phyloP scores from a whole-genome alignment of 2,113 vertebrate species.

The Melozone crissalis region DNA sequence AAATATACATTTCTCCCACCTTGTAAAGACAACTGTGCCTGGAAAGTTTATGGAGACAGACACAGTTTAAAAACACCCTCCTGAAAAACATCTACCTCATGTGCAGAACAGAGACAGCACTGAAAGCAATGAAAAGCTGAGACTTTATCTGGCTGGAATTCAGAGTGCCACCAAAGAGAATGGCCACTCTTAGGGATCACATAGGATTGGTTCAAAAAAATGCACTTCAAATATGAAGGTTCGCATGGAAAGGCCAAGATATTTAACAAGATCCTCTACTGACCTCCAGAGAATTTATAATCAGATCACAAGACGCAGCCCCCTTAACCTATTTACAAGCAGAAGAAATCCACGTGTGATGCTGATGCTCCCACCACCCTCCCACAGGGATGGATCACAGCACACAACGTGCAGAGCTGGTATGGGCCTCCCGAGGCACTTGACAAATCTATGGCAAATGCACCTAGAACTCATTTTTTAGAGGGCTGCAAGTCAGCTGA shows the following conservation, averaged over 20 bases:
- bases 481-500: not conserved
- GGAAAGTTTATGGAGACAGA: not conserved
- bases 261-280: not conserved
- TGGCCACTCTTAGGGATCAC: not conserved
- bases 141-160: not conserved
- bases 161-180: not conserved
- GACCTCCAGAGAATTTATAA: not conserved
- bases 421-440: accelerated
- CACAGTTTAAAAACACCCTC: not conserved
- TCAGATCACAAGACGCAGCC: not conserved
- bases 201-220: not conserved
- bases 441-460: not conserved
- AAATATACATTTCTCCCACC: not conserved
- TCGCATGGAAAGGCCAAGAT: not conserved
- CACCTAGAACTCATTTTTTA: not conserved
- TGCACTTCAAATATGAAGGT: not conserved
- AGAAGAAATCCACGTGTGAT: not conserved
- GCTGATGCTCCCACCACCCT: not conserved
- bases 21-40: not conserved
- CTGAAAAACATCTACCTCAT: not conserved
- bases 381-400: not conserved
- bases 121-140: not conserved
- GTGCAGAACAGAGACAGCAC: not conserved
- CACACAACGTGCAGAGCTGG: accelerated
- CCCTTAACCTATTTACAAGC: not conserved